These are phyloP conservation scores for Rhogogaster chlorosoma DNA, from an alignment of 2,888 invertebrate genomes.

Conservation along the genomic window DNA sequence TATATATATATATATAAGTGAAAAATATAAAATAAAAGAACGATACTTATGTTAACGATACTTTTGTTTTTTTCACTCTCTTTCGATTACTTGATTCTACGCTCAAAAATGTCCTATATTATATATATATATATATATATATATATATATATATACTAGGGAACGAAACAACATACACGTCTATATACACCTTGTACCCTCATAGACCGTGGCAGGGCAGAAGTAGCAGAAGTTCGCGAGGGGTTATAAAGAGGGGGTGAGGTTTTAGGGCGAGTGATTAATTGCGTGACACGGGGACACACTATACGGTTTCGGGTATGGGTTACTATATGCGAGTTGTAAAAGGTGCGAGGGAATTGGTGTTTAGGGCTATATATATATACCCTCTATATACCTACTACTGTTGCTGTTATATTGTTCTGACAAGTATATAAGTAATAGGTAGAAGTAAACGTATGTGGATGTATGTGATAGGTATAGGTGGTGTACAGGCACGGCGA, in stretches of 20 bases:
- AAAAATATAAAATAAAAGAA: neutral
- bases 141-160: no score
- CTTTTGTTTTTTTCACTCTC: no score
- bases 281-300: constrained; percentile 28
- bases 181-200: neutral
- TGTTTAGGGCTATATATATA: neutral
- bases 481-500: neutral
- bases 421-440: neutral
- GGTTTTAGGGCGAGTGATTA: constrained; percentile 35
- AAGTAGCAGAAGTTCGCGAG: neutral
- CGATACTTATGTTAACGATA: neutral
- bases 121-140: no score
- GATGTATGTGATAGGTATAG: neutral
- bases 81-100: neutral
- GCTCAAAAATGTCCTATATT: no score
- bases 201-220: neutral
- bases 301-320: neutral
- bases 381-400: neutral
- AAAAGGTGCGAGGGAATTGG: neutral
- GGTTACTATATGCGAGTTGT: neutral
- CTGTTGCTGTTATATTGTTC: neutral
- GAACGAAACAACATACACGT: no score
- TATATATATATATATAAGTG: neutral
- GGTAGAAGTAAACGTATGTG: neutral
- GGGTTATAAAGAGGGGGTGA: neutral